Percentiles rank a stretch among this genome's conserved stretches.
Conservation (phyloP, 2,888 invertebrate species). For the Ephialtes manifestator region DNA sequence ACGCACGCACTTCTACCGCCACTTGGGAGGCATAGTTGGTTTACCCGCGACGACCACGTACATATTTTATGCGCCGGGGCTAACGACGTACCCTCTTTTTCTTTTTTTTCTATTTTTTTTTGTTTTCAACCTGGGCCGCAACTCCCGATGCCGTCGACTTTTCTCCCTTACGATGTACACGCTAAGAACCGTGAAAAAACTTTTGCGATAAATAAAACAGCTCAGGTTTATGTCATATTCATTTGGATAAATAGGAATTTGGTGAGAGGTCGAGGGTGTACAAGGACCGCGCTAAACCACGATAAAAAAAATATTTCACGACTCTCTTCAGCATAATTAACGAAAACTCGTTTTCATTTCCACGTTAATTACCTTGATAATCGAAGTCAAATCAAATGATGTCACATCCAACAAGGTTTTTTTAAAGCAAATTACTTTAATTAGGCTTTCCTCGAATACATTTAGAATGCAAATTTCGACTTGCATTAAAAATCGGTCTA, state of each 20-base stretch:
- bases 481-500: no score
- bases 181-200: conserved; percentile 36
- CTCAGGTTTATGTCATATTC: conserved; percentile 19
- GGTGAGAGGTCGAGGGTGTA: conserved; percentile 13
- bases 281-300: not conserved
- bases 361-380: conserved; percentile 37
- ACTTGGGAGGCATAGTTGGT: conserved; percentile 71
- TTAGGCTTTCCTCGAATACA: not conserved
- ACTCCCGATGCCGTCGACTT: conserved; percentile 23
- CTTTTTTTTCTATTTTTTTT: conserved; percentile 33
- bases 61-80: conserved; percentile 72
- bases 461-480: no score
- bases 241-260: conserved; percentile 45
- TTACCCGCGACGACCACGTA: conserved; percentile 63
- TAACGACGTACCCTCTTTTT: conserved; percentile 60
- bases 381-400: conserved; percentile 16
- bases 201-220: conserved; percentile 49
- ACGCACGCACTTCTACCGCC: conserved; percentile 75
- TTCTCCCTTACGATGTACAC: conserved; percentile 20
- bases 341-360: conserved; percentile 29
- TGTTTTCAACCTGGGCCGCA: not conserved
- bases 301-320: conserved; percentile 27
- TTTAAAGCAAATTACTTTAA: not conserved
- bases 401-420: not conserved
- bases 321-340: conserved; percentile 29